Evolutionary conservation across 2,888 invertebrate genomes (phyloP), one percentile per base, ranked within the genome.

Genomic region (Drosophila testacea): DNA sequence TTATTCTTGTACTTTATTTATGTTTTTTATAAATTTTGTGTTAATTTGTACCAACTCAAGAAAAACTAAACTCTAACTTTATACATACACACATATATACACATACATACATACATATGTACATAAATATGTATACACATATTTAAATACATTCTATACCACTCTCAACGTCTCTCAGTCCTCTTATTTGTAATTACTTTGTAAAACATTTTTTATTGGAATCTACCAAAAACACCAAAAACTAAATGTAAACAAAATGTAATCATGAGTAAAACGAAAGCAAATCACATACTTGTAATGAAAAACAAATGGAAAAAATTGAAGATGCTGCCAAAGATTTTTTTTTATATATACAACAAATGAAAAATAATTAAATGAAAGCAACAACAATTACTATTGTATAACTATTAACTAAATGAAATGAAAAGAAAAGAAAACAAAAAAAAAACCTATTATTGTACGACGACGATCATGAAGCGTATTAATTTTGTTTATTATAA

Each of bases 291-390:
- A 56, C 5, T 55, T 50, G 46, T 57, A 70, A 67, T 55, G 69
- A 63, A 59, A 69, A 65, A 55, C 7, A 32, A 32, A 30, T 68
- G 2, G 22, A 22, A 22, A 78, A 48, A 66, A 72, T 81, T 74
- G 41, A 85, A 69, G 87, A 88, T 84, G 83, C 89, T 83, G 89
- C 89, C 87, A 89, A 88, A 83, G 88, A 83, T 76, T 73, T 76
- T 73, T 75, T 48, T 60, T 41, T 41, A 57, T 60, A 42, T 61
- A 55, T 59, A 68, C 44, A 59, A 74, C 27, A 57, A 46, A 36
- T 28, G 28, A 28, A 28, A 47, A 71, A 71, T 47, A 55, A 39
- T 30, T n/a, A 62, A 66, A 67, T 56, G 38, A 63, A 69, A 71
- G 48, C 41, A 55, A 55, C 54, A 57, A 63, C 64, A 64, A 66